Percentiles rank a stretch among this genome's conserved stretches.
Conservation (phyloP, 1,140 invertebrate genomes). For the Pseudachorutes palmiensis region DNA sequence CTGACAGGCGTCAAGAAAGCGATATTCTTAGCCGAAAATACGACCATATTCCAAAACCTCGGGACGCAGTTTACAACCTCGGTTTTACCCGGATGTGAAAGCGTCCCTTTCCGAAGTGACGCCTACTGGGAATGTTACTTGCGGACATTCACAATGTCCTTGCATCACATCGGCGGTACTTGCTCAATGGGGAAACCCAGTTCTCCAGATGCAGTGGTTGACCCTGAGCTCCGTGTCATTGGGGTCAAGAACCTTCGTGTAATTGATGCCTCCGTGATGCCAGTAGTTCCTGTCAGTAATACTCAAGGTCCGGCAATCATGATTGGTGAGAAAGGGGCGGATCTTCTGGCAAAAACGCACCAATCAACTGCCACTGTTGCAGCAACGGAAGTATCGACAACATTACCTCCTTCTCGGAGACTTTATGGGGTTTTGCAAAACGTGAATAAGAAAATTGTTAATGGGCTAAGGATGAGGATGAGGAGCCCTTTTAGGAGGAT, state of each 20-base stretch:
- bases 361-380: too few species aligned
- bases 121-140: constrained; percentile 42
- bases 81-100: constrained; percentile 50
- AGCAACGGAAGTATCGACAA: too few species aligned
- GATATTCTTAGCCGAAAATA: constrained; percentile 10
- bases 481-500: too few species aligned
- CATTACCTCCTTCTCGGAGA: too few species aligned
- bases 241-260: constrained; percentile 43
- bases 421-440: too few species aligned
- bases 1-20: constrained; percentile 15
- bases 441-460: too few species aligned
- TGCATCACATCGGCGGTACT: constrained; percentile 12
- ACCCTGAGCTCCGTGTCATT: constrained; percentile 48
- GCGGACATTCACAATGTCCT: background rate
- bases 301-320: constrained; percentile 66
- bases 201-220: constrained; percentile 50
- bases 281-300: constrained; percentile 56
- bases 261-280: constrained; percentile 47
- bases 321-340: constrained; percentile 70
- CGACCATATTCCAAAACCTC: constrained; percentile 6
- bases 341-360: background rate
- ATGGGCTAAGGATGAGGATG: too few species aligned
- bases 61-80: constrained; percentile 7
- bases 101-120: constrained; percentile 50
- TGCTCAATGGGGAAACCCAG: constrained; percentile 53